These are phyloP conservation scores for Myiopsitta monachus DNA, from an alignment of 2,113 vertebrate species.

Conservation along the genomic window DNA sequence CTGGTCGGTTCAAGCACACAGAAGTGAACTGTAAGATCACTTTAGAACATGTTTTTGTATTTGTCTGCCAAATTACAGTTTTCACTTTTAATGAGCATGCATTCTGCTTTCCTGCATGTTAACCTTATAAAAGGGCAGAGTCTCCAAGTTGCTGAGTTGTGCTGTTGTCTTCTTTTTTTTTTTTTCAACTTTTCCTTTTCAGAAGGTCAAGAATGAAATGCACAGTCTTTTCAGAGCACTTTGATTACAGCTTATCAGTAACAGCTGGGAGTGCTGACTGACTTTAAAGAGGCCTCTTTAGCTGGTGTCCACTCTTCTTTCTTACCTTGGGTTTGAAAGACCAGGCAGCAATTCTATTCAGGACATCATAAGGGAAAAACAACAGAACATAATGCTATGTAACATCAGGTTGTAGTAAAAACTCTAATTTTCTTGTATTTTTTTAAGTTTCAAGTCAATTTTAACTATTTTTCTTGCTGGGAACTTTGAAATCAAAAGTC, in stretches of 20 bases:
- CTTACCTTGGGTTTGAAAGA: background rate
- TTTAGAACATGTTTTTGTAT: background rate
- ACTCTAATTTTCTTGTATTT: background rate
- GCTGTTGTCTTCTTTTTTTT: too few relatives aligned
- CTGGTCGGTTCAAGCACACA: background rate
- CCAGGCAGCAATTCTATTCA: background rate
- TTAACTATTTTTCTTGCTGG: background rate
- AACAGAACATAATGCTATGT: background rate
- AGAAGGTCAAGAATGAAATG: background rate
- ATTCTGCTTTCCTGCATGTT: background rate
- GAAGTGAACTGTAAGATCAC: background rate
- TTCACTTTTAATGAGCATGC: background rate
- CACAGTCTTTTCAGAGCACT: background rate
- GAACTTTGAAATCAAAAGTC: background rate
- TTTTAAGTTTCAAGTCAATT: background rate
- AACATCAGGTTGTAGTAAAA: background rate
- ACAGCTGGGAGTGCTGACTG: background rate
- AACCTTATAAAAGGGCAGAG: background rate
- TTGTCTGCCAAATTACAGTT: background rate
- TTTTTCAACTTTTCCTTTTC: background rate
- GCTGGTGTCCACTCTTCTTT: background rate
- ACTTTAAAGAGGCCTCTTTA: background rate
- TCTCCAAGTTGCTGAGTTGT: background rate
- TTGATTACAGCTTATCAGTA: background rate
- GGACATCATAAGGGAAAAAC: background rate